Evolutionary conservation across 2,888 invertebrate species (phyloP).

Genomic region (Malachius bipustulatus): DNA sequence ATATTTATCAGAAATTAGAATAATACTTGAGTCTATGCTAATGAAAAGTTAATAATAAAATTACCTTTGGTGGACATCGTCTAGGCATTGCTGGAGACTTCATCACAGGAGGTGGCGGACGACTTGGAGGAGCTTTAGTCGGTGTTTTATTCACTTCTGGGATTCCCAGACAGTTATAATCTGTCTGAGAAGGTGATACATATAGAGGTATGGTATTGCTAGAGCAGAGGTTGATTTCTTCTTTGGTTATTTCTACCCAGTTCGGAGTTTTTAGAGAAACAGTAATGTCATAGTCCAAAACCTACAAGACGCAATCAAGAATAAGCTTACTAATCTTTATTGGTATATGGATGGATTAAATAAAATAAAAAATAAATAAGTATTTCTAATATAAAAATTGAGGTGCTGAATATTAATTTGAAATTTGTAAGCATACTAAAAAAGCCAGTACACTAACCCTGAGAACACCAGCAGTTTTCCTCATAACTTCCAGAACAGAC

Average conservation of each 20-base stretch:
- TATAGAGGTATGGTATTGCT: slow-evolving; percentile 73
- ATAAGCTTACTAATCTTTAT: neutral
- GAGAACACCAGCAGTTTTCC: slow-evolving; percentile 24
- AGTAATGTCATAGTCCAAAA: slow-evolving; percentile 53
- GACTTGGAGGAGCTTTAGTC: slow-evolving; percentile 35
- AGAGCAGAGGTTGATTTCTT: slow-evolving; percentile 73
- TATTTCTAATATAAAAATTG: neutral
- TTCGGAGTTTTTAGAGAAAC: slow-evolving; percentile 71
- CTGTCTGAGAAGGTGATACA: slow-evolving; percentile 28
- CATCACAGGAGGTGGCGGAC: slow-evolving; percentile 42
- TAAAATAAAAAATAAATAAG: neutral
- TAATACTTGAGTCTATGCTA: too few species aligned
- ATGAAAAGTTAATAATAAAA: neutral
- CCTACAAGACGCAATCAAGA: slow-evolving; percentile 22
- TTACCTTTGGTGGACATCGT: slow-evolving; percentile 26
- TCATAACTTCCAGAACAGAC: slow-evolving; percentile 63
- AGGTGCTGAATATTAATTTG: neutral
- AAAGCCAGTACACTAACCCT: too few species aligned
- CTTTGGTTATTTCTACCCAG: slow-evolving; percentile 72
- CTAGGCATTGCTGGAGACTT: slow-evolving; percentile 42
- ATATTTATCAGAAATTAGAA: slow-evolving; percentile 2
- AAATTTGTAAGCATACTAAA: neutral
- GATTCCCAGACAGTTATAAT: slow-evolving; percentile 39
- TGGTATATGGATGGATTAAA: neutral
- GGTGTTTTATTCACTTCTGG: slow-evolving; percentile 38